Conservation (phyloP, 2,888 invertebrate species). For the Aphodius sticticus region DNA sequence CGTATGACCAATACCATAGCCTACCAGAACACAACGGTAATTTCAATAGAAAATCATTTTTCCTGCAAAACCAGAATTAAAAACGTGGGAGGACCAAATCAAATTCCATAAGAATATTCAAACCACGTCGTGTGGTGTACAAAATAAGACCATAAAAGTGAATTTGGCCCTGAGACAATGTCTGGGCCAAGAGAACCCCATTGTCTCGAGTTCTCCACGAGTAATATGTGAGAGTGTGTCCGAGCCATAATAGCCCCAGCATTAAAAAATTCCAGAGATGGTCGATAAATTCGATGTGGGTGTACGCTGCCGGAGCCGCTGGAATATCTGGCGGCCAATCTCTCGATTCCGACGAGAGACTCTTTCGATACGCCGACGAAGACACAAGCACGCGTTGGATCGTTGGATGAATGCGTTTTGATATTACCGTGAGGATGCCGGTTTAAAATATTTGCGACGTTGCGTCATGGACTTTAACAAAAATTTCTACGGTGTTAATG, state of each 20-base stretch:
- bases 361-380: conserved; percentile 4
- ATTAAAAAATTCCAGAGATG: conserved; percentile 4
- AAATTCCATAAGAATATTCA: neutral
- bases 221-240: conserved; percentile 49
- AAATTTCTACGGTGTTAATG: no score
- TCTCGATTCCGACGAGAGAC: neutral
- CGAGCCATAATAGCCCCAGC: conserved; percentile 35
- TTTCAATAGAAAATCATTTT: no score
- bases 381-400: neutral
- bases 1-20: no score
- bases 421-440: neutral
- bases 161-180: conserved; percentile 4
- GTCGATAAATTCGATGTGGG: neutral
- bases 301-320: neutral
- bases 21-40: no score
- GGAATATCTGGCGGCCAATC: neutral
- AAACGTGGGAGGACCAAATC: neutral
- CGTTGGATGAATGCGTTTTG: neutral
- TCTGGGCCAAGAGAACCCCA: neutral
- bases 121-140: neutral
- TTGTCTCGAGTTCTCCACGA: conserved; percentile 42
- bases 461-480: neutral
- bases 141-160: neutral
- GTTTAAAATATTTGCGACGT: neutral
- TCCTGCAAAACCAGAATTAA: no score